A percentile compares a stretch with the other conserved stretches of the same genome.
Conservation (phyloP, 2,797 vertebrate species). For the Acrossocheilus wenchowensis region DNA sequence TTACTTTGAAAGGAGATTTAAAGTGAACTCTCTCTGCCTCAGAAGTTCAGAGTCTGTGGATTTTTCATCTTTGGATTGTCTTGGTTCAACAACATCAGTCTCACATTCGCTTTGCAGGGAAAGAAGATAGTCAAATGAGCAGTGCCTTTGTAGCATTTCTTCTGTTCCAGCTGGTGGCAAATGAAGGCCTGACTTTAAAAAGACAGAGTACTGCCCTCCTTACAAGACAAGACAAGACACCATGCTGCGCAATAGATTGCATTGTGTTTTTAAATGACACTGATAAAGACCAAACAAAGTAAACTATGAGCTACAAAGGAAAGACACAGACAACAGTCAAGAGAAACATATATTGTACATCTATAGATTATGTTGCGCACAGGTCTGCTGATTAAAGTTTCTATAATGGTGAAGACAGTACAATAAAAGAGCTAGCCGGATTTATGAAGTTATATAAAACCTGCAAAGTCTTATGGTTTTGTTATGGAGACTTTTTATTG, state of each 20-base stretch:
- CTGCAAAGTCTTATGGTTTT: not conserved
- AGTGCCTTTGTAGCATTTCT: slow-evolving; percentile 50
- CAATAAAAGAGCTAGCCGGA: not conserved
- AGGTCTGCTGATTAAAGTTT: not conserved
- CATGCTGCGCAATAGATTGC: slow-evolving; percentile 57
- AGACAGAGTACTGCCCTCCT: slow-evolving; percentile 28
- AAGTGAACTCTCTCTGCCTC: not conserved
- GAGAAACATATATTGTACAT: not conserved
- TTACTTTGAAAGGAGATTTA: not conserved
- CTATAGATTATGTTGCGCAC: not conserved
- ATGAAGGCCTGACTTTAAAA: slow-evolving; percentile 42
- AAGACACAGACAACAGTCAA: not conserved
- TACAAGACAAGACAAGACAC: slow-evolving; percentile 33
- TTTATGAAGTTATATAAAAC: not conserved
- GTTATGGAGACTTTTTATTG: not conserved
- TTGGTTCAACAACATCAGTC: slow-evolving; percentile 38
- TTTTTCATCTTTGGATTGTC: not conserved
- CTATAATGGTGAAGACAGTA: not conserved
- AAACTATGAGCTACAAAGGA: slow-evolving; percentile 8
- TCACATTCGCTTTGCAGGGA: slow-evolving; percentile 47
- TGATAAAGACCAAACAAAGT: slow-evolving; percentile 44
- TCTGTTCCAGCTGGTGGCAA: slow-evolving; percentile 19
- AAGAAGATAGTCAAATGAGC: slow-evolving; percentile 60
- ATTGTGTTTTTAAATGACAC: slow-evolving; percentile 50
- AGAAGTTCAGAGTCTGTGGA: not conserved